Base-by-base conservation (phyloP, 1,140 invertebrate species). In the Drosophila aff. region DNA sequence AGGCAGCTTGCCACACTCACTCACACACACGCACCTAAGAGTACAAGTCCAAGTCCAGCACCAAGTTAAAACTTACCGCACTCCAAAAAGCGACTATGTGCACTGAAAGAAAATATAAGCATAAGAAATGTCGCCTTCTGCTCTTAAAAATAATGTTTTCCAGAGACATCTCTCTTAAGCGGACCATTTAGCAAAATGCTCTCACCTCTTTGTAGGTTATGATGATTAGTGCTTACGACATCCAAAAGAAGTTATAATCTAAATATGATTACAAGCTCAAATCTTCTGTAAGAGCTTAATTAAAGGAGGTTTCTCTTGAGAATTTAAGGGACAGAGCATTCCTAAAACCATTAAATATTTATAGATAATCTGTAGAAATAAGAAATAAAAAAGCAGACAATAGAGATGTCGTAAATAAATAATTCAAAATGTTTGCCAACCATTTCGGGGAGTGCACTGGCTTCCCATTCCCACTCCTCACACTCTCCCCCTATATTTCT, bases 1-100 rank as follows among this genome's bases (percentile, higher is more conserved):
- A 68, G 31, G 53, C 55, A 62, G 58, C 73, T 67, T 46, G 62
- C 57, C 75, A 76, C 75, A 76, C 55, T 76, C 55, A 26, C 7
- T 53, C 49, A 49, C 62, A 50, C 52, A 16, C 52, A 33, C 40
- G 44, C 23, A 40, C 23, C 49, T 21, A 44, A 36, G 36, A 46
- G 33, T 21, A 40, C 18, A 60, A 71, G 57, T 40, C 28, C 59
- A 38, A 60, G 49, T 52, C 57, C 18, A 59, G 69, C 55, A 26
- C 47, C 18, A 21, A 62, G 50, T 52, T 57, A 52, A 38, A 61
- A 74, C 41, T 53, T 43, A 38, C 53, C 36, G 15, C 41, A 73
- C 58, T 61, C 15, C 36, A 18, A 40, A 31, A 21, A 33, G 23
- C 13, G n/a, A 58, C 61, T 33, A 23, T 7, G 38, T 23, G 44